A percentile compares a stretch with the other conserved stretches of the same genome.
phyloP scores from a whole-genome alignment of 2,888 invertebrate species.

The Crossocerus cetratus region DNA sequence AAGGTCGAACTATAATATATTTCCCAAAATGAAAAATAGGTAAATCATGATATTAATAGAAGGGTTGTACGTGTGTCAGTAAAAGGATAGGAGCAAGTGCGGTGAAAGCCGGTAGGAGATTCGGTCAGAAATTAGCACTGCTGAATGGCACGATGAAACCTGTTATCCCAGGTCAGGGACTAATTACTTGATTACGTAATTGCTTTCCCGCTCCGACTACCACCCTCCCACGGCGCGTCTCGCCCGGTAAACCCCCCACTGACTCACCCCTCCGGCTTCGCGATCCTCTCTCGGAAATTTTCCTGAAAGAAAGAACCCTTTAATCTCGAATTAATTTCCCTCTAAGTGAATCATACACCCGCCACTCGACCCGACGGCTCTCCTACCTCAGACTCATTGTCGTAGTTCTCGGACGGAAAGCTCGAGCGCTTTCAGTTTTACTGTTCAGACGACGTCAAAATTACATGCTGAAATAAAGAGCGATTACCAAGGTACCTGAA shows the following conservation, averaged over 20 bases:
- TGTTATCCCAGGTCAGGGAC: constrained; percentile 73
- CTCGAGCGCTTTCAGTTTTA: too few species aligned
- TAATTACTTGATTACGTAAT: constrained; percentile 76
- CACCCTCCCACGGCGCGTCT: constrained; percentile 58
- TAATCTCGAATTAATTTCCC: constrained; percentile 49
- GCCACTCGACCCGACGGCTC: not conserved
- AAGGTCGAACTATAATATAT: too few species aligned
- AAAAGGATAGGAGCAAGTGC: not conserved
- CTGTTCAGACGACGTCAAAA: too few species aligned
- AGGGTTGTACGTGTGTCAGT: too few species aligned
- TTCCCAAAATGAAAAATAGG: too few species aligned
- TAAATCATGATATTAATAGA: too few species aligned
- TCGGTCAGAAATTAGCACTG: constrained; percentile 50
- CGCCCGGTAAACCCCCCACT: constrained; percentile 63
- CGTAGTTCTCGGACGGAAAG: too few species aligned
- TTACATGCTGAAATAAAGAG: too few species aligned
- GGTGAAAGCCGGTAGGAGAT: constrained; percentile 38
- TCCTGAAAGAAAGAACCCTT: constrained; percentile 51
- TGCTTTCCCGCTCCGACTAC: constrained; percentile 66
- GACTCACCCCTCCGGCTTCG: constrained; percentile 61
- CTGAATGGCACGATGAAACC: constrained; percentile 60
- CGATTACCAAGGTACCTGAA: too few species aligned
- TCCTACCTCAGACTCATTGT: not conserved
- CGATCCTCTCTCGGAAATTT: constrained; percentile 54
- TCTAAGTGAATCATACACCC: constrained; percentile 8